A percentile compares a stretch with the other conserved stretches of the same genome.
These are phyloP conservation scores for Denticeps clupeoides DNA, from an alignment of 2,797 vertebrate genomes.

Conservation along the genomic window DNA sequence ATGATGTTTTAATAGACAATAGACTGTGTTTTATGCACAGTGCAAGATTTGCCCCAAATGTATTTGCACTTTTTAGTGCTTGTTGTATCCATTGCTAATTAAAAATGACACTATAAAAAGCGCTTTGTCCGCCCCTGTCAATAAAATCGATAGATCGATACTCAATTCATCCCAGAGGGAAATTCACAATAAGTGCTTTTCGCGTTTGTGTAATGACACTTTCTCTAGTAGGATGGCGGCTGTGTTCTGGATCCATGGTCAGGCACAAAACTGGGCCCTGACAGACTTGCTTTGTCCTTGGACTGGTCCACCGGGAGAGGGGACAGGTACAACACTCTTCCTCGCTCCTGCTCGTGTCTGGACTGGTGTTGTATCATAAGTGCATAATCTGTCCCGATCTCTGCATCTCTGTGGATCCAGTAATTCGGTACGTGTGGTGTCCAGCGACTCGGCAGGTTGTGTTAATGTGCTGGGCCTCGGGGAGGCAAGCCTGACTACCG, in stretches of 20 bases:
- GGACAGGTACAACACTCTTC: conserved; percentile 52
- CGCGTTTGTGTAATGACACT: conserved; percentile 27
- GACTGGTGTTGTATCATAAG: not conserved
- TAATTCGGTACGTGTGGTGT: conserved; percentile 64
- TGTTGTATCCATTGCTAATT: too few relatives aligned
- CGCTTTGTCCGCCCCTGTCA: too few relatives aligned
- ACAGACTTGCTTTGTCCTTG: conserved; percentile 75
- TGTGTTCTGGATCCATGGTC: conserved; percentile 53
- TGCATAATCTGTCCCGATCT: not conserved
- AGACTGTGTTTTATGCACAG: too few relatives aligned
- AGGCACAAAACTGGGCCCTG: conserved; percentile 52
- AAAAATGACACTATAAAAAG: too few relatives aligned
- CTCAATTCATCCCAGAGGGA: not conserved
- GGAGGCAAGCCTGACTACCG: conserved; percentile 44
- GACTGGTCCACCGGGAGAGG: conserved; percentile 84
- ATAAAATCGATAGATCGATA: too few relatives aligned
- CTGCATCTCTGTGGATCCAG: conserved; percentile 27
- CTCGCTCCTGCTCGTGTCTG: too few relatives aligned
- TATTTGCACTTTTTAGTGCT: too few relatives aligned
- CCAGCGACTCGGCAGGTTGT: conserved; percentile 83
- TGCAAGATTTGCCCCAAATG: too few relatives aligned
- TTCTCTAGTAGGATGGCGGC: conserved; percentile 64
- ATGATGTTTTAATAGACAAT: too few relatives aligned
- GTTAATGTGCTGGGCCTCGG: conserved; percentile 63
- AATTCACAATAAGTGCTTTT: not conserved